Percentiles rank a stretch among this genome's conserved stretches.
Conservation (phyloP, 2,797 vertebrate genomes). For the Scarus forsteni region DNA sequence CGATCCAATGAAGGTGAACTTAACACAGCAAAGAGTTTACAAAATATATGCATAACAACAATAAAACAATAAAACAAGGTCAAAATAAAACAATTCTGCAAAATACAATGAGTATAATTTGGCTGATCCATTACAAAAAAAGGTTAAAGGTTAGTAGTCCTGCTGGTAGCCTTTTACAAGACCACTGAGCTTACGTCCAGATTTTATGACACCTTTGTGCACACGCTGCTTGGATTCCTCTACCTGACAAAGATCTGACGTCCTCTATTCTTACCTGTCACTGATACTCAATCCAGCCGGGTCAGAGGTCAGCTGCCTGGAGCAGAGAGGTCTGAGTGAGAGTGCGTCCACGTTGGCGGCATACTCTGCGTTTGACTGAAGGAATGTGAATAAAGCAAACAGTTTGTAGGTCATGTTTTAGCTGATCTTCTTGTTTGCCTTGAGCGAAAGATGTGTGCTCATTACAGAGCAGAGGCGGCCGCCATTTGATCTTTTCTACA, state of each 20-base stretch:
- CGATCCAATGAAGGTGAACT: too few species aligned
- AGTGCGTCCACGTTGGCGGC: conserved; percentile 14
- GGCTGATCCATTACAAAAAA: background rate
- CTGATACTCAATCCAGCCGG: conserved; percentile 40
- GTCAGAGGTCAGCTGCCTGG: conserved; percentile 44
- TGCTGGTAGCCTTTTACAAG: conserved; percentile 14
- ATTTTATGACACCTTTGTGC: conserved; percentile 42
- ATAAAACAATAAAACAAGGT: too few species aligned
- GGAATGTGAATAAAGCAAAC: conserved; percentile 33
- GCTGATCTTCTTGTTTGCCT: conserved; percentile 9
- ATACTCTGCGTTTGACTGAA: conserved; percentile 19
- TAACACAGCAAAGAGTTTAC: too few species aligned
- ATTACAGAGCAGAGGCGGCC: conserved; percentile 8
- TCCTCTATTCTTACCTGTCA: conserved; percentile 6
- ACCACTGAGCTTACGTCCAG: conserved; percentile 40
- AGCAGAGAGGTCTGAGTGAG: conserved; percentile 8
- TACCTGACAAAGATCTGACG: conserved; percentile 23
- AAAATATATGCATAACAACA: too few species aligned
- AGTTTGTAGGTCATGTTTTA: conserved; percentile 13
- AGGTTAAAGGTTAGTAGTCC: background rate
- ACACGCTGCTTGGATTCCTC: conserved; percentile 31
- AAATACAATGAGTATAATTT: too few species aligned
- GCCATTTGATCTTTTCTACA: conserved; percentile 32
- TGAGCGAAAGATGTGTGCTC: conserved; percentile 12
- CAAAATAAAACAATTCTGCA: too few species aligned